Evolutionary conservation across 1,140 invertebrate species (phyloP), one percentile per base, ranked within the genome.

Genomic region (Hydropsyche tenuis): DNA sequence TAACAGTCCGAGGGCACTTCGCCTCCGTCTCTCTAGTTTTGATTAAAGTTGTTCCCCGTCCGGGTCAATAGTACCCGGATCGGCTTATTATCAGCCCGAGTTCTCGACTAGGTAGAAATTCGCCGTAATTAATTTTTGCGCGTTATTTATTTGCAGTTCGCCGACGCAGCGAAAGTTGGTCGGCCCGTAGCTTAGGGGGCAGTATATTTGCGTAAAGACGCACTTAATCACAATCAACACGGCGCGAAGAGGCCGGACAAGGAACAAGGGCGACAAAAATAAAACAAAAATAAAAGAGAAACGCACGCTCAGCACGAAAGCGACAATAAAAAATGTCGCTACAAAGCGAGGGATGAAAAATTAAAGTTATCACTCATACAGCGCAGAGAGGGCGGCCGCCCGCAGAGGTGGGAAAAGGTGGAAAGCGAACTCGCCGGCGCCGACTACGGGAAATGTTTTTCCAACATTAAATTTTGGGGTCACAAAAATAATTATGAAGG

Each of bases 401-500:
- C 2, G 45, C 45, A 12, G 11, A 46, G 48, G 7, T 6, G 48
- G 48, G 12, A 12, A 2, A n/a, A 48, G 45, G 45, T 16, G 45
- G 16, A 48, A 48, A 48, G 45, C 16, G 45, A 16, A 43, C 37
- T 43, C 6, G 48, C 16, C n/a, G 16, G 16, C 48, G 56, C 2
- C 7, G n/a, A 22, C 6, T 7, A 22, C 11, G 23, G 7, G 65
- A 68, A 68, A 68, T 48, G 65, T 68, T 68, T 68, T 68, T 68
- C 42, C 63, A 22, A 65, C 63, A 65, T 65, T 65, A 65, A 65
- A 65, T 65, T 65, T 45, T 46, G 45, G 65, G 65, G 65, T 68
- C 65, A 68, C 37, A 68, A 68, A 68, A 68, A 68, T 68, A 68
- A 68, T 68, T 68, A 68, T n/a, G 43, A 68, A 46, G 65, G 43